phyloP scores from a whole-genome alignment of 2,888 invertebrate genomes.

The Chrysolina americana region DNA sequence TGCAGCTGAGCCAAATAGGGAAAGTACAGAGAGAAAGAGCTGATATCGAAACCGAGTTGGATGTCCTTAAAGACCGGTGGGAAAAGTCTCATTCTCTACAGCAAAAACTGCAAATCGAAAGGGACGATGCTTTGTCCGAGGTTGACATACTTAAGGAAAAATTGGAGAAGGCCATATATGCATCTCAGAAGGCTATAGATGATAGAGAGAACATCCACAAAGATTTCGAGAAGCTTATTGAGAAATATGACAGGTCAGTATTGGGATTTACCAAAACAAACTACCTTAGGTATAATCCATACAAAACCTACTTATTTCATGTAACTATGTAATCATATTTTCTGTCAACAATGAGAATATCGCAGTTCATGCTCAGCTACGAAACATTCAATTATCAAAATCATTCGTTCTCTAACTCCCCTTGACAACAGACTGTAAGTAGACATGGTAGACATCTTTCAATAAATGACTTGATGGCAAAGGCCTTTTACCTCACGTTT shows the following conservation, averaged over 20 bases:
- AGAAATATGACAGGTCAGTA: slow-evolving; percentile 88
- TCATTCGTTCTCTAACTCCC: too few relatives aligned
- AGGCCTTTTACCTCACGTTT: too few relatives aligned
- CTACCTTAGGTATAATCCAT: too few relatives aligned
- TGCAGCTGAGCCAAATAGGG: slow-evolving; percentile 85
- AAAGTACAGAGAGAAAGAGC: slow-evolving; percentile 90
- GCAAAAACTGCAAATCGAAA: slow-evolving; percentile 88
- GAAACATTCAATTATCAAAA: too few relatives aligned
- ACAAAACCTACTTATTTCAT: too few relatives aligned
- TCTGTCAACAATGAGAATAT: too few relatives aligned
- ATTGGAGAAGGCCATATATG: slow-evolving; percentile 87
- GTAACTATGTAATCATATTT: too few relatives aligned
- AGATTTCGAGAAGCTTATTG: slow-evolving; percentile 92
- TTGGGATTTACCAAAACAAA: too few relatives aligned
- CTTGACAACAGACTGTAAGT: too few relatives aligned
- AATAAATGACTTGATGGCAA: too few relatives aligned
- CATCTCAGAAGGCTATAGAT: slow-evolving; percentile 87
- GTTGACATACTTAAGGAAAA: slow-evolving; percentile 91
- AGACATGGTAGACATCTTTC: too few relatives aligned
- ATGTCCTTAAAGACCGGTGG: slow-evolving; percentile 86
- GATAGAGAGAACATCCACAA: slow-evolving; percentile 91
- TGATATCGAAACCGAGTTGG: slow-evolving; percentile 87
- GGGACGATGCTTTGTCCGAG: slow-evolving; percentile 89
- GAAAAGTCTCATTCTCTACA: slow-evolving; percentile 89
- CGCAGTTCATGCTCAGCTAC: too few relatives aligned